phyloP scores from a whole-genome alignment of 2,797 vertebrate genomes.

The Myotis findleyi region DNA sequence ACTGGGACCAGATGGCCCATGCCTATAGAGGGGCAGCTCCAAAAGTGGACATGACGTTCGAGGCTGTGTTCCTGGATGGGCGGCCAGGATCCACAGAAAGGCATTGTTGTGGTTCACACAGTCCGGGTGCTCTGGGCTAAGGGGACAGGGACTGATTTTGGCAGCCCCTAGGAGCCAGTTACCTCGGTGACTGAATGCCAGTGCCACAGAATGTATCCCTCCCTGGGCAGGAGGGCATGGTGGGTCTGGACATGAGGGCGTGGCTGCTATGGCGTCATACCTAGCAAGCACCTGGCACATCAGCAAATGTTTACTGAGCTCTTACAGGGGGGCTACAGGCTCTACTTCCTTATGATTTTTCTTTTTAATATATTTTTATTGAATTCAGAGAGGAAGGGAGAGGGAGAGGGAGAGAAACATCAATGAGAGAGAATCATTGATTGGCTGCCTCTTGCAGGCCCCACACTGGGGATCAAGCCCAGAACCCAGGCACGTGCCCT shows the following conservation, averaged over 20 bases:
- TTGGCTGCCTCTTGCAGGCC: too few relatives aligned
- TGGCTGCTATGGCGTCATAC: rapidly evolving
- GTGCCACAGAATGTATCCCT: background rate
- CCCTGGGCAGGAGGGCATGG: background rate
- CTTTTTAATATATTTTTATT: too few relatives aligned
- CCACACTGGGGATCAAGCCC: too few relatives aligned
- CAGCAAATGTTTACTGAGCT: background rate
- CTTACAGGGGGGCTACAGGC: background rate
- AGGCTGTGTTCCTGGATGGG: background rate
- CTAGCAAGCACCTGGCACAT: background rate
- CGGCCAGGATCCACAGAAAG: background rate
- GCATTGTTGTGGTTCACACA: too few relatives aligned
- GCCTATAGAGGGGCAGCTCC: background rate
- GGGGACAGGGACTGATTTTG: too few relatives aligned
- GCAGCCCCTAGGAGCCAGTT: too few relatives aligned
- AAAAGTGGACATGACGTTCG: background rate
- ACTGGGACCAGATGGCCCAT: background rate
- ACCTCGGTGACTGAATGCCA: background rate
- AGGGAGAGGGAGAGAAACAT: too few relatives aligned
- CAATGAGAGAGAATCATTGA: too few relatives aligned
- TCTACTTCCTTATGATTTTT: background rate
- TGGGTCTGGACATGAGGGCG: rapidly evolving
- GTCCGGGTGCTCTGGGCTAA: background rate
- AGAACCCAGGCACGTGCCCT: too few relatives aligned
- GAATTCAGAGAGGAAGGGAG: too few relatives aligned